Conservation (phyloP, 2,113 vertebrate species). For the Planiliza haematocheilus region DNA sequence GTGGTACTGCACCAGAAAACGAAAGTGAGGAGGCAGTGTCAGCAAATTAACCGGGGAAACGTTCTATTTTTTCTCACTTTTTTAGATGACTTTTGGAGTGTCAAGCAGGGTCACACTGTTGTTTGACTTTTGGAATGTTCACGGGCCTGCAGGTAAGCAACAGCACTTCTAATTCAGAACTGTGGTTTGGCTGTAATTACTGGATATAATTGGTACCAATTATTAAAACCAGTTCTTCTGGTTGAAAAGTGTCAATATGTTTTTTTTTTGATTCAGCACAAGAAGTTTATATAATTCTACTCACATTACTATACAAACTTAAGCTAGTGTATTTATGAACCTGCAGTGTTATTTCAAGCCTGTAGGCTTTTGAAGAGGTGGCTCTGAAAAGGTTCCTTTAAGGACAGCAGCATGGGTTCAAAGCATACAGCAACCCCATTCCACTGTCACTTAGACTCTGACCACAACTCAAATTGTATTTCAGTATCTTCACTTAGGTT, state of each 20-base stretch:
- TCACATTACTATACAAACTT: not conserved
- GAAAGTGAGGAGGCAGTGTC: too few species aligned
- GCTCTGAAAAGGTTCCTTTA: too few species aligned
- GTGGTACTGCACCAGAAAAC: not conserved
- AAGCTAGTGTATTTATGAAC: not conserved
- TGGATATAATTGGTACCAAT: too few species aligned
- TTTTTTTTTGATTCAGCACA: not conserved
- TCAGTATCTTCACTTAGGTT: too few species aligned
- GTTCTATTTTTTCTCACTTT: slow-evolving; percentile 7
- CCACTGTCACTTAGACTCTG: too few species aligned
- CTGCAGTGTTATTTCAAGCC: not conserved
- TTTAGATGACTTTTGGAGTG: slow-evolving; percentile 91
- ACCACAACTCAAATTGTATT: too few species aligned
- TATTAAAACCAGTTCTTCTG: slow-evolving; percentile 12
- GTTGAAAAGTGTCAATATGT: not conserved
- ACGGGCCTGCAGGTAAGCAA: slow-evolving; percentile 86
- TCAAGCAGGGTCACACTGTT: slow-evolving; percentile 89
- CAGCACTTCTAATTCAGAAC: too few species aligned
- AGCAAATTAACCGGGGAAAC: too few species aligned
- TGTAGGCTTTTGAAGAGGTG: too few species aligned
- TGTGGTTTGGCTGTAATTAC: too few species aligned
- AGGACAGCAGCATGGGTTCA: too few species aligned
- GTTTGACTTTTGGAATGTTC: slow-evolving; percentile 95
- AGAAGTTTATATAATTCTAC: slow-evolving; percentile 2
- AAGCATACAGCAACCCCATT: too few species aligned